Evolutionary conservation across 2,888 invertebrate species (phyloP).

Genomic region (Ormyrus labotus): DNA sequence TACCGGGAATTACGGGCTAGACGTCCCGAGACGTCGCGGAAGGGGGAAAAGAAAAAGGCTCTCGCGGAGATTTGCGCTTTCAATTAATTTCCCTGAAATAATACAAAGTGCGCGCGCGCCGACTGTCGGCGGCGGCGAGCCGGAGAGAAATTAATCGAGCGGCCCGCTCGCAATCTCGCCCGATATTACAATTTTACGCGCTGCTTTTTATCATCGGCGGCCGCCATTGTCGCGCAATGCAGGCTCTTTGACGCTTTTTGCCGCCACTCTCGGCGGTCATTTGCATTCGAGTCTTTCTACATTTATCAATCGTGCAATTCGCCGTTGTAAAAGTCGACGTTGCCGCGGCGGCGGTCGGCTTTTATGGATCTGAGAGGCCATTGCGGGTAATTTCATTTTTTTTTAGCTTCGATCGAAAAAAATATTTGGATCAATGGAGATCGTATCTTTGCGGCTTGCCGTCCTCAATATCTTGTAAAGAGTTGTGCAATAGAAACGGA

Average conservation of each 20-base stretch:
- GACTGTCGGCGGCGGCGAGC: conserved; percentile 57
- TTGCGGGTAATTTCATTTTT: too few relatives aligned
- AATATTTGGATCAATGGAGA: conserved; percentile 38
- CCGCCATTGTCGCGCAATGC: conserved; percentile 1
- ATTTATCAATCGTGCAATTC: neutral
- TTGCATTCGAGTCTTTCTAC: neutral
- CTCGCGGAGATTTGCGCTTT: conserved; percentile 67
- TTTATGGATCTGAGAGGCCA: too few relatives aligned
- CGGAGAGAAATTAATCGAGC: conserved; percentile 54
- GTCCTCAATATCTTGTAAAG: neutral
- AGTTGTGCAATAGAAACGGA: conserved; percentile 31
- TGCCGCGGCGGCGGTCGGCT: too few relatives aligned
- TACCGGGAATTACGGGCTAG: conserved; percentile 70
- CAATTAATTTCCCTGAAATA: conserved; percentile 71
- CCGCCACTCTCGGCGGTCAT: neutral
- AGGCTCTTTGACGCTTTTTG: neutral
- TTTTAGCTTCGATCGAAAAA: neutral
- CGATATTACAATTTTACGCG: neutral
- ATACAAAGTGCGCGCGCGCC: conserved; percentile 61
- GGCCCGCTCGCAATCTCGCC: conserved; percentile 2
- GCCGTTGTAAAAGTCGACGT: too few relatives aligned
- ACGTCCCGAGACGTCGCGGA: conserved; percentile 14
- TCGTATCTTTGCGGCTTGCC: neutral
- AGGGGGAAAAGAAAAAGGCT: conserved; percentile 18
- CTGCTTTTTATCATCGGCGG: neutral